Conservation (phyloP, 2,888 invertebrate genomes). For the Agapetus fuscipes region DNA sequence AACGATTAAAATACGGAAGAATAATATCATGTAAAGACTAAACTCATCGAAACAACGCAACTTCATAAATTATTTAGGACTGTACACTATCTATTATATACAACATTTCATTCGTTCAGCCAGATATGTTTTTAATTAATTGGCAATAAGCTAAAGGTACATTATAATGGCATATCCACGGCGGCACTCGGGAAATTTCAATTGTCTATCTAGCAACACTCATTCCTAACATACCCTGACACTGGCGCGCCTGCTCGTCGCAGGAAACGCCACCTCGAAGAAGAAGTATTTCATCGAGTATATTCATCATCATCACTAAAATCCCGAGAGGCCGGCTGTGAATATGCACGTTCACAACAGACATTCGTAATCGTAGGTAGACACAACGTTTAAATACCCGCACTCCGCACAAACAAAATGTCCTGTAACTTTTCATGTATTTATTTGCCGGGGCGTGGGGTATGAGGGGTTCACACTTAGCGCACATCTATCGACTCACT, state of each 20-base stretch:
- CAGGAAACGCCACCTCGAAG: too few relatives aligned
- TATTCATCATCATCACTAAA: too few relatives aligned
- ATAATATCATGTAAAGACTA: constrained; percentile 34
- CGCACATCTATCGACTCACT: constrained; percentile 15
- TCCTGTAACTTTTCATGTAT: too few relatives aligned
- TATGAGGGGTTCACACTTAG: too few relatives aligned
- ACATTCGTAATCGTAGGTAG: too few relatives aligned
- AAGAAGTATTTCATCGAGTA: too few relatives aligned
- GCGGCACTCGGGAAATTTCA: constrained; percentile 15
- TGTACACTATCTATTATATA: constrained; percentile 53
- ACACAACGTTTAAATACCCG: too few relatives aligned
- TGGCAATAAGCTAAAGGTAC: constrained; percentile 44
- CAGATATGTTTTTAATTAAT: constrained; percentile 23
- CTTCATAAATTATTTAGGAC: constrained; percentile 50
- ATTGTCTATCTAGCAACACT: constrained; percentile 22
- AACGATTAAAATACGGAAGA: constrained; percentile 20
- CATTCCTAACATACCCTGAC: constrained; percentile 19
- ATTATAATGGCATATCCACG: constrained; percentile 22
- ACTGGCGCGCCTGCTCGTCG: constrained; percentile 1
- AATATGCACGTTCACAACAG: constrained; percentile 17
- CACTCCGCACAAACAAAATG: too few relatives aligned
- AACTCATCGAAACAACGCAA: constrained; percentile 50
- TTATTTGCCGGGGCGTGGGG: too few relatives aligned
- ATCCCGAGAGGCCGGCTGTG: too few relatives aligned
- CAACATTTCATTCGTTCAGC: constrained; percentile 29